Conservation (phyloP, 2,797 vertebrate species). For the Liparis tanakae region DNA sequence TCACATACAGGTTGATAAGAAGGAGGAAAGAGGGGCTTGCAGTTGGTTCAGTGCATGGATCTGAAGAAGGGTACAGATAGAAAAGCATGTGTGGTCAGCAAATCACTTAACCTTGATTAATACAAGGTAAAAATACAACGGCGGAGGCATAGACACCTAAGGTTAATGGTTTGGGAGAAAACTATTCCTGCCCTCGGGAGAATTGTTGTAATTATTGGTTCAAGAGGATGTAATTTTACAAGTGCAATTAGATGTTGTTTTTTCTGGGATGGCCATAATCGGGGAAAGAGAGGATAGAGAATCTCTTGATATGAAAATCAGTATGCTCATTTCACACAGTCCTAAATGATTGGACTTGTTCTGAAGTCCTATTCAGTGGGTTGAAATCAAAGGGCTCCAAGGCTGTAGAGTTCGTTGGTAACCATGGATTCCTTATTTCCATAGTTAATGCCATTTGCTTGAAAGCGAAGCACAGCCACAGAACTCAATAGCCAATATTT, state of each 20-base stretch:
- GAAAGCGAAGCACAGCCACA: constrained; percentile 56
- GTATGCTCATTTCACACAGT: constrained; percentile 65
- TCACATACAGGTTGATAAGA: background rate
- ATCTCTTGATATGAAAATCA: constrained; percentile 60
- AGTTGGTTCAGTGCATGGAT: constrained; percentile 20
- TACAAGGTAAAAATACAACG: constrained; percentile 59
- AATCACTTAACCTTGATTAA: constrained; percentile 70
- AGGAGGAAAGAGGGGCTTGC: background rate
- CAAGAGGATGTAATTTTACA: constrained; percentile 46
- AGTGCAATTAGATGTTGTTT: constrained; percentile 48
- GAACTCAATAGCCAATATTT: constrained; percentile 64
- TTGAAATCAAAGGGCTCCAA: constrained; percentile 63
- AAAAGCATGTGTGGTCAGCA: constrained; percentile 56
- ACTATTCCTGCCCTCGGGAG: constrained; percentile 52
- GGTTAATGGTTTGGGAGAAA: constrained; percentile 67
- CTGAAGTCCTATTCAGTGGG: constrained; percentile 58
- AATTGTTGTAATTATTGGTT: constrained; percentile 65
- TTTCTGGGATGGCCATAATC: constrained; percentile 38
- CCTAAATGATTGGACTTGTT: constrained; percentile 62
- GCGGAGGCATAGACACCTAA: constrained; percentile 36
- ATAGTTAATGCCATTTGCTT: constrained; percentile 67
- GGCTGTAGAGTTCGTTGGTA: constrained; percentile 57
- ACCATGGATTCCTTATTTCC: constrained; percentile 69
- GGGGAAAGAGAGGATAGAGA: constrained; percentile 38
- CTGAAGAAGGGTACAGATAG: constrained; percentile 46